Evolutionary conservation across 1,140 invertebrate species (phyloP).

Genomic region (Lepidurus apus): DNA sequence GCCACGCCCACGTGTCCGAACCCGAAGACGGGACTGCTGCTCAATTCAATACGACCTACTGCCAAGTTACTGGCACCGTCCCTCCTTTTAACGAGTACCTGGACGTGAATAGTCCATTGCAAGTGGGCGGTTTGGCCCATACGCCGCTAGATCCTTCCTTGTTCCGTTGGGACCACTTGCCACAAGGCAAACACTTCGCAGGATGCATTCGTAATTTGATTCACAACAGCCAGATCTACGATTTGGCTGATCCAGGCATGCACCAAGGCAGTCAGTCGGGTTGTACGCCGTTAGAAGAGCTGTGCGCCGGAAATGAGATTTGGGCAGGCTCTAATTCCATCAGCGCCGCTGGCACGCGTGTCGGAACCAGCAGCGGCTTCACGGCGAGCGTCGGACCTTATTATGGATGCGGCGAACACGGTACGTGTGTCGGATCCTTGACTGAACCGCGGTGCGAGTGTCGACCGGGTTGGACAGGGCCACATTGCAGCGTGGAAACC

Average conservation of each 20-base stretch:
- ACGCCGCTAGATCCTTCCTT: slow-evolving; percentile 77
- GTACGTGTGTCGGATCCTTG: slow-evolving; percentile 85
- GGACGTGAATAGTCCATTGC: slow-evolving; percentile 90
- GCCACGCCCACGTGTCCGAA: slow-evolving; percentile 75
- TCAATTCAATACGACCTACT: slow-evolving; percentile 77
- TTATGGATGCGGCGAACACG: slow-evolving; percentile 58
- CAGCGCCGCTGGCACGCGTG: slow-evolving; percentile 59
- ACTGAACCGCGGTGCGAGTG: slow-evolving; percentile 82
- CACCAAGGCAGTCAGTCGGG: slow-evolving; percentile 72
- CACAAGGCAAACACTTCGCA: slow-evolving; percentile 69
- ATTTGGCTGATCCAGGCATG: slow-evolving; percentile 79
- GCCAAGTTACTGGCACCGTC: slow-evolving; percentile 79
- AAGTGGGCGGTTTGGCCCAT: slow-evolving; percentile 83
- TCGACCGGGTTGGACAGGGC: slow-evolving; percentile 83
- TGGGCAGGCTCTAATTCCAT: slow-evolving; percentile 47
- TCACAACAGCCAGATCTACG: slow-evolving; percentile 90
- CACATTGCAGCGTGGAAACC: slow-evolving; percentile 74
- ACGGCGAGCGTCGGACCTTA: slow-evolving; percentile 20
- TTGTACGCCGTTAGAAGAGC: slow-evolving; percentile 83
- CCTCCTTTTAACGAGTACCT: slow-evolving; percentile 94
- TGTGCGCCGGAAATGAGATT: slow-evolving; percentile 67
- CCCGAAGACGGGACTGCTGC: slow-evolving; percentile 75
- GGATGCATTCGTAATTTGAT: slow-evolving; percentile 93
- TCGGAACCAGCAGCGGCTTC: neutral
- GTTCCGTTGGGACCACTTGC: slow-evolving; percentile 62